Percentiles rank a stretch among this genome's conserved stretches.
phyloP scores from a whole-genome alignment of 2,888 invertebrate genomes.

The Synergus gifuensis region DNA sequence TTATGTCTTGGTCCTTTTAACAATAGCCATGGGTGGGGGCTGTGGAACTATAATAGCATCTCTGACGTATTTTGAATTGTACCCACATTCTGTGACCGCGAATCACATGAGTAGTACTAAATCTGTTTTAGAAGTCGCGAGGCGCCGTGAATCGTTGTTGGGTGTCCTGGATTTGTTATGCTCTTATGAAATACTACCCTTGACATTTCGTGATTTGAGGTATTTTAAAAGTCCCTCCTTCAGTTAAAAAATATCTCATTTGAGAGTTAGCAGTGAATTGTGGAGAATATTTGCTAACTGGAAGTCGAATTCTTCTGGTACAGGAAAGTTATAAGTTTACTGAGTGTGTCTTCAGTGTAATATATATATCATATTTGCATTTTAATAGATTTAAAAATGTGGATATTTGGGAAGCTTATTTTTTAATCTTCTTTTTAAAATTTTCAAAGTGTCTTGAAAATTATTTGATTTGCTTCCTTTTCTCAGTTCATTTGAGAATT shows the following conservation, averaged over 20 bases:
- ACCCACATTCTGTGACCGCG: not conserved
- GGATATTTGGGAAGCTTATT: too few species aligned
- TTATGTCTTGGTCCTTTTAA: not conserved
- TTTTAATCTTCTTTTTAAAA: too few species aligned
- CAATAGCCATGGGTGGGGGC: slow-evolving; percentile 61
- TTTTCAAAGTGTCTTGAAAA: too few species aligned
- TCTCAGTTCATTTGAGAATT: not conserved
- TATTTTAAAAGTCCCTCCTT: not conserved
- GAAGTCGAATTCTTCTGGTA: not conserved
- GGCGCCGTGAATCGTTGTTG: not conserved
- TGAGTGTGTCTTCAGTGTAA: not conserved
- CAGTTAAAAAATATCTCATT: not conserved
- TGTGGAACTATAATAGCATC: slow-evolving; percentile 46
- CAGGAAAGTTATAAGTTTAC: not conserved
- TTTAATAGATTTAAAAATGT: too few species aligned
- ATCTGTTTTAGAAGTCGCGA: slow-evolving; percentile 10
- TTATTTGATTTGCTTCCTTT: too few species aligned
- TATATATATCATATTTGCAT: too few species aligned
- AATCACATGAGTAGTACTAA: not conserved
- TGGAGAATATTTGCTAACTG: not conserved
- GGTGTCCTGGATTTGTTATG: not conserved
- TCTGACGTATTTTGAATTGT: slow-evolving; percentile 30
- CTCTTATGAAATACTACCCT: not conserved
- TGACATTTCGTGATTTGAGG: not conserved
- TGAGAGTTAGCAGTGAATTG: not conserved